phyloP scores from a whole-genome alignment of 2,113 vertebrate species.

The Bubalus kerabau region DNA sequence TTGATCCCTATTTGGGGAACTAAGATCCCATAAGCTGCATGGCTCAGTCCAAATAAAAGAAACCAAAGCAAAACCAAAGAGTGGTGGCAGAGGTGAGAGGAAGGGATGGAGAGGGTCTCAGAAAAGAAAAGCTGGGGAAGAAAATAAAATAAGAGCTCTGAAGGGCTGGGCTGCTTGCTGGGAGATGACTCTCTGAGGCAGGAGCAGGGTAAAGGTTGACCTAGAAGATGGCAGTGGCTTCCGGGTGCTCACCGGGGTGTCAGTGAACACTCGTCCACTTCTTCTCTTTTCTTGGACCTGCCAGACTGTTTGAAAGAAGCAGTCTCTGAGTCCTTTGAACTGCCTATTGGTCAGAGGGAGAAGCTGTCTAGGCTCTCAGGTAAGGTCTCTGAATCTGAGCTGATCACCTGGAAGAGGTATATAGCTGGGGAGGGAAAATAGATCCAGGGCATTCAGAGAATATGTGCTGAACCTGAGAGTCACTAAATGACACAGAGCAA shows the following conservation, averaged over 20 bases:
- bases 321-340: not conserved
- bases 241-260: not conserved
- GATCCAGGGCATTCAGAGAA: not conserved
- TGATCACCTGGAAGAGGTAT: not conserved
- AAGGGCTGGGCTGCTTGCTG: not conserved
- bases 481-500: not conserved
- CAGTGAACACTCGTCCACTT: not conserved
- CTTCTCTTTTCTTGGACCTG: not conserved
- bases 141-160: not conserved
- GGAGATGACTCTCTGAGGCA: not conserved
- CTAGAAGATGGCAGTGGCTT: not conserved
- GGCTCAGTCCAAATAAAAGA: not conserved
- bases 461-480: not conserved
- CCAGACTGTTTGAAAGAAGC: not conserved
- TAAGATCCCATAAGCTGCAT: not conserved
- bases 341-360: not conserved
- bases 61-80: not conserved
- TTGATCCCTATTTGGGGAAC: not conserved
- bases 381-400: not conserved
- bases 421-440: not conserved
- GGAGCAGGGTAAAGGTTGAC: not conserved
- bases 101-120: not conserved
- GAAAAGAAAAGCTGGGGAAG: not conserved
- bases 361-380: not conserved
- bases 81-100: not conserved